Conservation (phyloP, 1,140 invertebrate species). For the Calephelis nemesis region DNA sequence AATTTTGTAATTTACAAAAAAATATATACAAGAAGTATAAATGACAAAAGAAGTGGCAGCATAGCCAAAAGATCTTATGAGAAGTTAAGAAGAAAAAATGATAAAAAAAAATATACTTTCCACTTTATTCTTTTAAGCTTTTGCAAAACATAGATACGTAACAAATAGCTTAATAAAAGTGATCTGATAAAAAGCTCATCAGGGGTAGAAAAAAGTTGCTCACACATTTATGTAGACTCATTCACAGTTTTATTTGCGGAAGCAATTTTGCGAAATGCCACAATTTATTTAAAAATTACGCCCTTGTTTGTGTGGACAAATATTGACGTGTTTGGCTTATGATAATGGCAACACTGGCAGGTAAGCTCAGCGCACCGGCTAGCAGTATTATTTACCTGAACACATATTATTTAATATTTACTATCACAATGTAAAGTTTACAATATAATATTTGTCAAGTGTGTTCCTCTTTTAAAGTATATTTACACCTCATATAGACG, state of each 20-base stretch:
- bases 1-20: too few species aligned
- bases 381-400: slow-evolving; percentile 74
- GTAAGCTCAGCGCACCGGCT: slow-evolving; percentile 59
- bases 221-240: slow-evolving; percentile 57
- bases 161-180: neutral
- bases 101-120: neutral
- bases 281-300: slow-evolving; percentile 79
- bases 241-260: slow-evolving; percentile 74
- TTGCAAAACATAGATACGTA: neutral
- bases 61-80: too few species aligned
- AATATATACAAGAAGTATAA: too few species aligned
- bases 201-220: slow-evolving; percentile 60
- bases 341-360: slow-evolving; percentile 76
- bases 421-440: slow-evolving; percentile 72
- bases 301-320: slow-evolving; percentile 76
- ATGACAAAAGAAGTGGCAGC: too few species aligned
- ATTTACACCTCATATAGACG: slow-evolving; percentile 62
- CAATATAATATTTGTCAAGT: slow-evolving; percentile 77
- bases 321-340: slow-evolving; percentile 78
- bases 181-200: slow-evolving; percentile 14
- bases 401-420: slow-evolving; percentile 78
- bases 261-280: slow-evolving; percentile 77
- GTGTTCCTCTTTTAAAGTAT: slow-evolving; percentile 73
- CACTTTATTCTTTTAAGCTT: neutral
- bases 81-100: neutral